Base-by-base conservation (phyloP, 1,140 invertebrate genomes). In the Steinernema feltiae region DNA sequence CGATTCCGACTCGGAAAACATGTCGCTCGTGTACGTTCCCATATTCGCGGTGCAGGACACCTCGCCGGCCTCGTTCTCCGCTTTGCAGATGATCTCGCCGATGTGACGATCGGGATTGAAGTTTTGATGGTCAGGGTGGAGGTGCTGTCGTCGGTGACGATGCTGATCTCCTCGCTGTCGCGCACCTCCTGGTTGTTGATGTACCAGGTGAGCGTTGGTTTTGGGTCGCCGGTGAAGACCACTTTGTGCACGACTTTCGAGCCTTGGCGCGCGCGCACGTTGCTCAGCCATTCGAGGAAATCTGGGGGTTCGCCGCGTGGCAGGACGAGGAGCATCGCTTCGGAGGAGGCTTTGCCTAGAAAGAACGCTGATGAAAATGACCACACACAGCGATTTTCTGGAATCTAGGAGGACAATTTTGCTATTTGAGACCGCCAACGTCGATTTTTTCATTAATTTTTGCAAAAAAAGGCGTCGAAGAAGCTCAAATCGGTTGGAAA, bases 281-380 rank as follows among this genome's bases (percentile, higher is more conserved):
- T 83, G 48, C 81, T 72, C 92, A 86, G 80, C 87, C 87, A 86
- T 81, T 82, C 79, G 12, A 85, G 69, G 75, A 86, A 86, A 78
- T 86, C 85, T 72, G 85, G 84, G 21, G 85, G 85, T 69, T 85
- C 84, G 3, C 84, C 85, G n/a, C 84, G 84, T 29, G 84, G 84
- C 48, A 86, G 70, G 71, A 95, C 92, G 63, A 91, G 91, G 72
- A 95, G 91, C 74, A 90, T 92, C 86, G 92, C 93, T 88, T 92
- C 92, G 81, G 92, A 92, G 30, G 90, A 90, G 0, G 93, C 91
- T 74, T 91, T 91, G n/a, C n/a, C n/a, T n/a, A n/a, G n/a, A n/a
- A n/a, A n/a, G n/a, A n/a, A n/a, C n/a, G n/a, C n/a, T n/a, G n/a
- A n/a, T n/a, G n/a, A n/a, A n/a, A n/a, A n/a, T n/a, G n/a, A n/a